Conservation (phyloP, 1,140 invertebrate genomes). For the Papilio dardanus region DNA sequence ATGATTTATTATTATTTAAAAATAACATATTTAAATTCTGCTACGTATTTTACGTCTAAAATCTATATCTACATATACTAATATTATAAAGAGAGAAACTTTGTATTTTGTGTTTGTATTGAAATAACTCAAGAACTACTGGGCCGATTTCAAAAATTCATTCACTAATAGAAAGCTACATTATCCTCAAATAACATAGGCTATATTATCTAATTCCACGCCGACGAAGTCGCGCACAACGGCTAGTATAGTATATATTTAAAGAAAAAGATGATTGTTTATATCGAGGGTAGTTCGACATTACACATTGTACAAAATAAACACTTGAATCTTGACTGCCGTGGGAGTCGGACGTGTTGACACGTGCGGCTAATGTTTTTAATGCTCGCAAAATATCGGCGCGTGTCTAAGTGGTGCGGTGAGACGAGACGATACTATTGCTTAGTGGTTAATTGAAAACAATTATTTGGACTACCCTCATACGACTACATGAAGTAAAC, state of each 20-base stretch:
- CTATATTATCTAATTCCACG: too few relatives aligned
- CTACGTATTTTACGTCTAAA: too few relatives aligned
- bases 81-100: too few relatives aligned
- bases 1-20: too few relatives aligned
- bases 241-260: not conserved
- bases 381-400: not conserved
- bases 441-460: not conserved
- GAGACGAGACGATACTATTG: not conserved
- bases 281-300: not conserved
- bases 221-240: too few relatives aligned
- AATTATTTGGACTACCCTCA: not conserved
- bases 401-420: not conserved
- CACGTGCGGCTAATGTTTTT: slow-evolving; percentile 12
- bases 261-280: not conserved
- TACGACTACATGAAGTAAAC: not conserved
- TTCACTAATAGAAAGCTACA: too few relatives aligned
- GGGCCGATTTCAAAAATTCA: too few relatives aligned
- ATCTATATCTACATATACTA: too few relatives aligned
- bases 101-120: too few relatives aligned
- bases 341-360: not conserved
- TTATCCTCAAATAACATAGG: too few relatives aligned
- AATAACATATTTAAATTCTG: too few relatives aligned
- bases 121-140: too few relatives aligned
- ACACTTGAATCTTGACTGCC: slow-evolving; percentile 20
- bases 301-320: slow-evolving; percentile 7